Evolutionary conservation across 2,888 invertebrate genomes (phyloP).

Genomic region (Formica aserva): DNA sequence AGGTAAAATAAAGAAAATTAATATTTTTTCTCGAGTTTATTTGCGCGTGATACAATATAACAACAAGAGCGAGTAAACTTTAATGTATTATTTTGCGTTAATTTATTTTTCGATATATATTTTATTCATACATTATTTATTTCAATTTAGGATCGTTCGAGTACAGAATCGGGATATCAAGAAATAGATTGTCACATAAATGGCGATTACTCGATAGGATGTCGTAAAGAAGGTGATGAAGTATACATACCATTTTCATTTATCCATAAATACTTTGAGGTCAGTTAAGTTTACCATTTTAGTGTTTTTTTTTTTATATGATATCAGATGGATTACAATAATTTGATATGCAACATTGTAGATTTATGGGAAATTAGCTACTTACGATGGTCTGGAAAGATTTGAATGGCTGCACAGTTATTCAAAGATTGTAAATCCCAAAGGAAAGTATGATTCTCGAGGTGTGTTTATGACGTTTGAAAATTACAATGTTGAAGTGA

Average conservation of each 20-base stretch:
- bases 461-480: constrained; percentile 99
- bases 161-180: constrained; percentile 87
- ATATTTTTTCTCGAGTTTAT: background rate
- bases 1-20: constrained; percentile 70
- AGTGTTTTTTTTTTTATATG: background rate
- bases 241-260: constrained; percentile 97
- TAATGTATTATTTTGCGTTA: background rate
- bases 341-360: constrained; percentile 79
- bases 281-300: constrained; percentile 82
- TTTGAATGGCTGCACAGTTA: constrained; percentile 99
- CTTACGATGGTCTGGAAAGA: constrained; percentile 91
- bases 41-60: background rate
- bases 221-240: constrained; percentile 93
- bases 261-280: constrained; percentile 97
- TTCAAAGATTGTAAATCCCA: constrained; percentile 95
- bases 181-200: constrained; percentile 96
- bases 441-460: constrained; percentile 94
- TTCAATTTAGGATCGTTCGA: constrained; percentile 77
- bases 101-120: background rate
- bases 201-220: constrained; percentile 93
- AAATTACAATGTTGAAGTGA: constrained; percentile 98
- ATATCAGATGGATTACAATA: background rate
- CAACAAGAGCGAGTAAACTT: background rate
- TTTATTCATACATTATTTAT: constrained; percentile 2
- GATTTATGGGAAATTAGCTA: constrained; percentile 94